Conservation (phyloP, 2,888 invertebrate species). For the Fissipunctia ypsillon region DNA sequence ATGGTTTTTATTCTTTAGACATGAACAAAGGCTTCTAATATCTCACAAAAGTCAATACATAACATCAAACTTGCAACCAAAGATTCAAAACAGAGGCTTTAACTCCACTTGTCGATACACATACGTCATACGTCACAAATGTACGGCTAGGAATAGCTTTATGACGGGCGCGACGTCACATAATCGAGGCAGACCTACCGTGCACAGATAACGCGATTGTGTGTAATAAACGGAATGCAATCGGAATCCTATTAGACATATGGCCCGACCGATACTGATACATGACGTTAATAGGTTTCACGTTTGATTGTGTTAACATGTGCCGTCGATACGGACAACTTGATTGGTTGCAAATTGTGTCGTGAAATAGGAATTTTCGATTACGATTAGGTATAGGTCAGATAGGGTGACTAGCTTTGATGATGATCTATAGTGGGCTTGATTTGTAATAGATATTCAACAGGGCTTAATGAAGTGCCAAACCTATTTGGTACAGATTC, state of each 20-base stretch:
- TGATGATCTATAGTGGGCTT: neutral
- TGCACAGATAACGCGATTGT: slow-evolving; percentile 82
- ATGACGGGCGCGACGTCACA: slow-evolving; percentile 70
- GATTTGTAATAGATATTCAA: neutral
- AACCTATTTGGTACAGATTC: neutral
- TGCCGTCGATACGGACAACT: slow-evolving; percentile 61
- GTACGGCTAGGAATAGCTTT: slow-evolving; percentile 68
- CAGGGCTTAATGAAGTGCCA: neutral
- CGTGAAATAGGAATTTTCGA: slow-evolving; percentile 52
- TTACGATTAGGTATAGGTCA: slow-evolving; percentile 28
- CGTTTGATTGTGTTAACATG: slow-evolving; percentile 78
- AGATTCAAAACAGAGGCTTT: slow-evolving; percentile 17
- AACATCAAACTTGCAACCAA: slow-evolving; percentile 14
- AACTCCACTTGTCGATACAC: neutral
- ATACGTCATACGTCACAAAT: slow-evolving; percentile 40
- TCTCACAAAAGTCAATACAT: neutral
- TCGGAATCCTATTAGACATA: slow-evolving; percentile 87
- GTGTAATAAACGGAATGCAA: slow-evolving; percentile 86
- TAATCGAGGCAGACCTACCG: slow-evolving; percentile 62
- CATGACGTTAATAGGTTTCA: slow-evolving; percentile 83
- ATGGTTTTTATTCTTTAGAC: neutral
- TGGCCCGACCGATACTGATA: slow-evolving; percentile 78
- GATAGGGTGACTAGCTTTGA: slow-evolving; percentile 1
- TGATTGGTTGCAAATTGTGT: slow-evolving; percentile 68
- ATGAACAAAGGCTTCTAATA: neutral